Percentiles rank a stretch among this genome's conserved stretches.
phyloP scores from a whole-genome alignment of 2,888 invertebrate species.

The Stenodema calcarata region DNA sequence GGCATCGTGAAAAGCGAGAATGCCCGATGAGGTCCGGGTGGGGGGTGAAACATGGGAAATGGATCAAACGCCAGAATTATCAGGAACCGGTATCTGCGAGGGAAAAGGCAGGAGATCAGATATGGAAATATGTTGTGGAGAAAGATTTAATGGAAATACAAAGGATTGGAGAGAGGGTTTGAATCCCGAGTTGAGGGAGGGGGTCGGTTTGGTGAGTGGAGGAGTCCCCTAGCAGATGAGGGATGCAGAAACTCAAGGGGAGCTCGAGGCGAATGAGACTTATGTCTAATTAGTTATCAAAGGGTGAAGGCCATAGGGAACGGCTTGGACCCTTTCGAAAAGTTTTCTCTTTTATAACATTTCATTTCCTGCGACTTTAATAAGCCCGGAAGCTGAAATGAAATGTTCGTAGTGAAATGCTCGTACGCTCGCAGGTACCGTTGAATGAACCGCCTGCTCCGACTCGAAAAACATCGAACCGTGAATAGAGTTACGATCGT shows the following conservation, averaged over 20 bases:
- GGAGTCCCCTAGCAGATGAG: not conserved
- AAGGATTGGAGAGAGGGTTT: constrained; percentile 27
- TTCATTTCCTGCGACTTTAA: constrained; percentile 19
- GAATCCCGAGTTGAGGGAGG: not conserved
- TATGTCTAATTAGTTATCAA: constrained; percentile 68
- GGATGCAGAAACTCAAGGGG: constrained; percentile 37
- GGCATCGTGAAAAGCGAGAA: not conserved
- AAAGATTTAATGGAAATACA: constrained; percentile 52
- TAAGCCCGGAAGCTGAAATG: not conserved
- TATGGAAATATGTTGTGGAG: constrained; percentile 51
- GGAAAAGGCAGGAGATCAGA: constrained; percentile 41
- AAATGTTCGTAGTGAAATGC: no score
- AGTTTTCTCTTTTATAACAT: constrained; percentile 14
- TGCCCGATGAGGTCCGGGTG: not conserved
- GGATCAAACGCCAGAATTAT: constrained; percentile 43
- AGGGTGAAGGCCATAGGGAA: constrained; percentile 62
- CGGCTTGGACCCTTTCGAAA: constrained; percentile 55
- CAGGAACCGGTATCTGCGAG: constrained; percentile 32
- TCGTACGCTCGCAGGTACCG: no score
- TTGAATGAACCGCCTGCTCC: no score
- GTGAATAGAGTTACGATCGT: no score
- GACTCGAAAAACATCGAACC: no score
- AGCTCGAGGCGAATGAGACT: constrained; percentile 37
- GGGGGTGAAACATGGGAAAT: not conserved
- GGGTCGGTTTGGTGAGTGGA: not conserved